These are phyloP conservation scores for Setophaga kirtlandii DNA, from an alignment of 2,113 vertebrate genomes.

Conservation along the genomic window DNA sequence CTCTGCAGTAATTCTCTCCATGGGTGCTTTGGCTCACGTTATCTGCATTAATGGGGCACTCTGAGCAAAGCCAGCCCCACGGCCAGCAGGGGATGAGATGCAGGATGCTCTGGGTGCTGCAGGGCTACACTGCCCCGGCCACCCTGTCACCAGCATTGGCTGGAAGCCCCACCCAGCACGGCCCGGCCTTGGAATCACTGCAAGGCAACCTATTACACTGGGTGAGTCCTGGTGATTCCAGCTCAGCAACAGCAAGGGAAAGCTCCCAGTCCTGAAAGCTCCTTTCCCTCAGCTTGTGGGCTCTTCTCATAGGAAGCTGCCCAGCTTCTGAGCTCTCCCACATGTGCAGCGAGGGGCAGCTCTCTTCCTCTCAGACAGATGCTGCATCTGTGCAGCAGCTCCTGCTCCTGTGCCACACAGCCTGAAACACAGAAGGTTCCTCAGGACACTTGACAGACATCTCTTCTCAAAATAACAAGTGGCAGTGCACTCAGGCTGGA, in stretches of 20 bases:
- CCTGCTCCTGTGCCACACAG: not conserved
- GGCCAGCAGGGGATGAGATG: not conserved
- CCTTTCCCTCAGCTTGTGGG: not conserved
- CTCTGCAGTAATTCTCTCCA: not conserved
- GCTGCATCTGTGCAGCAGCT: not conserved
- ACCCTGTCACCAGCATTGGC: not conserved
- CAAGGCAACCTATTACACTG: not conserved
- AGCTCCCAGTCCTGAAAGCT: not conserved
- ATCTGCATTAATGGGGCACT: not conserved
- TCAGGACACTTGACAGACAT: not conserved
- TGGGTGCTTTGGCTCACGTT: not conserved
- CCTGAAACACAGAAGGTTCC: not conserved
- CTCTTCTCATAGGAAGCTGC: not conserved
- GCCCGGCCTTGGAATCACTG: not conserved
- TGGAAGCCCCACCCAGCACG: not conserved
- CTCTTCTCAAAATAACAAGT: not conserved
- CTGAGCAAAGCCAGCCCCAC: not conserved
- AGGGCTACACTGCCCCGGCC: not conserved
- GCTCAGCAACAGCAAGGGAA: not conserved
- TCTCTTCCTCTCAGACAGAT: not conserved
- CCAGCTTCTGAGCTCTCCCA: not conserved
- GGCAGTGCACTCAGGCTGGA: not conserved
- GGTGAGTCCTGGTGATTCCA: not conserved
- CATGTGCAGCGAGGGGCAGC: not conserved
- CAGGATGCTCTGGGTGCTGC: not conserved